These are phyloP conservation scores for Spialia ferax DNA, from an alignment of 2,888 invertebrate genomes.

Conservation along the genomic window DNA sequence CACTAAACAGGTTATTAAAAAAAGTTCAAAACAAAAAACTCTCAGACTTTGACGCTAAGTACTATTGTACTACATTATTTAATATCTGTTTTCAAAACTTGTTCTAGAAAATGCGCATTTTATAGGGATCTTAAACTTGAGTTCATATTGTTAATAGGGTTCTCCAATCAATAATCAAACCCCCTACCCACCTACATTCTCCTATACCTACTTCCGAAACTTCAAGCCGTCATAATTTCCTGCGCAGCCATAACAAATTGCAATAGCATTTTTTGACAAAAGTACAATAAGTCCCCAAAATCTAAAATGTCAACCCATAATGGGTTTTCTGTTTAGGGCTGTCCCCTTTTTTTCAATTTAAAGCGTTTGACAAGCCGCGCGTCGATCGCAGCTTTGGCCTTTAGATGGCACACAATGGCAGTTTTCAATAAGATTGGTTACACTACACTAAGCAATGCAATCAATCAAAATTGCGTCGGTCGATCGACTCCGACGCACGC, in stretches of 20 bases:
- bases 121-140: too few relatives aligned
- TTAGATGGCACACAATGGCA: slow-evolving; percentile 77
- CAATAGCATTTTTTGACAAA: slow-evolving; percentile 52
- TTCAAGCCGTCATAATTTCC: slow-evolving; percentile 24
- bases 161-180: too few relatives aligned
- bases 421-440: slow-evolving; percentile 86
- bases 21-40: too few relatives aligned
- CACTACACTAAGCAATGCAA: slow-evolving; percentile 86
- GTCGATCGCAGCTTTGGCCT: slow-evolving; percentile 80
- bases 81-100: too few relatives aligned
- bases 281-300: slow-evolving; percentile 71
- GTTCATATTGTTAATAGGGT: too few relatives aligned
- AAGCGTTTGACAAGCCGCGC: slow-evolving; percentile 82
- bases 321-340: slow-evolving; percentile 71
- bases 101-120: too few relatives aligned
- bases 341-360: slow-evolving; percentile 85
- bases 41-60: too few relatives aligned
- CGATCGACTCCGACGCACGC: slow-evolving; percentile 73
- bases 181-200: neutral
- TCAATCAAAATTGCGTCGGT: slow-evolving; percentile 85
- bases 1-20: too few relatives aligned
- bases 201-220: slow-evolving; percentile 22
- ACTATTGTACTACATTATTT: too few relatives aligned
- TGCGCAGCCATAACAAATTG: slow-evolving; percentile 34
- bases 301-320: slow-evolving; percentile 79